Percentiles rank a stretch among this genome's conserved stretches.
phyloP scores from a whole-genome alignment of 2,797 vertebrate genomes.

The Scyliorhinus canicula region DNA sequence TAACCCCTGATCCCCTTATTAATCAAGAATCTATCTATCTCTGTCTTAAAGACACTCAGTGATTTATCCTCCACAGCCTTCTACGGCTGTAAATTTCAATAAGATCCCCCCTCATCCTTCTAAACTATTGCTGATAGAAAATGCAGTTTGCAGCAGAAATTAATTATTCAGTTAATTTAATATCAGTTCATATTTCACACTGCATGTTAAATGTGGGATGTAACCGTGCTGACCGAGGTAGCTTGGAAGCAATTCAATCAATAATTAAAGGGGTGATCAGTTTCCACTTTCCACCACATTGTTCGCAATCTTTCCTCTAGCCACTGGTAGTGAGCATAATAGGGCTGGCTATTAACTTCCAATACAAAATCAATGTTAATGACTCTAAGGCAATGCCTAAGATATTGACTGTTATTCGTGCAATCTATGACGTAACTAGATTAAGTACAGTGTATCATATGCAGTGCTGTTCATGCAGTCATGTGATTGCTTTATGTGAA shows the following conservation, averaged over 20 bases:
- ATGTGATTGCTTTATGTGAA: background rate
- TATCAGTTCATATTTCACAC: background rate
- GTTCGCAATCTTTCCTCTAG: background rate
- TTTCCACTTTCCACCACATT: background rate
- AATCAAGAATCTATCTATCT: too few species aligned
- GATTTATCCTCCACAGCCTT: too few species aligned
- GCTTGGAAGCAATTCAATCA: background rate
- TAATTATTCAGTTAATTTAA: background rate
- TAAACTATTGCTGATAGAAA: too few species aligned
- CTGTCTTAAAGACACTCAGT: too few species aligned
- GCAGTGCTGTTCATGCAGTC: background rate
- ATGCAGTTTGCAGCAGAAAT: background rate
- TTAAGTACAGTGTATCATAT: background rate
- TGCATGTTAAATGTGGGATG: background rate
- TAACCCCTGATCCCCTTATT: too few species aligned
- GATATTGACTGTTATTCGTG: background rate
- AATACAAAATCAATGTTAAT: background rate
- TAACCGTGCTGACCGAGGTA: background rate
- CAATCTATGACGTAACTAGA: background rate
- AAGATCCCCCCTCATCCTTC: too few species aligned
- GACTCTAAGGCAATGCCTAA: background rate
- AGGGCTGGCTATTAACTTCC: background rate
- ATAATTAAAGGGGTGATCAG: background rate
- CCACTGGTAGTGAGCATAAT: background rate
- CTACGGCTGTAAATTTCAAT: too few species aligned